A percentile compares a stretch with the other conserved stretches of the same genome.
Conservation (phyloP, 1,140 invertebrate genomes). For the Papilio polyxenes region DNA sequence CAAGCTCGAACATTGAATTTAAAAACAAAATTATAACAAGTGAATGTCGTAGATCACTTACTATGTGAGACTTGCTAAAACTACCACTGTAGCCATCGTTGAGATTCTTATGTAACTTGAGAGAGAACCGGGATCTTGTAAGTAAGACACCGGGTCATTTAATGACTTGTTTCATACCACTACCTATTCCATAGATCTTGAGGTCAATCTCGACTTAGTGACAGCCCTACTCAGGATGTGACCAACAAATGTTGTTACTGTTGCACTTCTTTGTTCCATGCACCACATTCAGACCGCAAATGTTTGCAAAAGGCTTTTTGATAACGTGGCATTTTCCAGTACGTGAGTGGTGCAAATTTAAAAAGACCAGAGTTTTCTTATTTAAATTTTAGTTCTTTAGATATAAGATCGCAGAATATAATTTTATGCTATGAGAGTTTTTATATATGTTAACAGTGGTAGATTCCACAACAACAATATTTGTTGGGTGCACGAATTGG, state of each 20-base stretch:
- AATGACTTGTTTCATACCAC: too few relatives aligned
- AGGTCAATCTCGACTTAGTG: not conserved
- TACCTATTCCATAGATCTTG: too few relatives aligned
- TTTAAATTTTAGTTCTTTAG: not conserved
- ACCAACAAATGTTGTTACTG: conserved; percentile 8
- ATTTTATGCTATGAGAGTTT: not conserved
- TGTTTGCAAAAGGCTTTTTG: conserved; percentile 48
- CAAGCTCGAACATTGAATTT: not conserved
- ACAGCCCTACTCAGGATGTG: not conserved
- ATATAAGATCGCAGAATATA: not conserved
- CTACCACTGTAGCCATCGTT: too few relatives aligned
- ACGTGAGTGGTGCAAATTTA: conserved; percentile 2
- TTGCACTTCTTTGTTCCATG: conserved; percentile 32
- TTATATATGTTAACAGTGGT: not conserved
- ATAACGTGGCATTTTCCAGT: conserved; percentile 45
- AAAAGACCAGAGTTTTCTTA: not conserved
- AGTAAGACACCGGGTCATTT: too few relatives aligned
- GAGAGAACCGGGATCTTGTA: too few relatives aligned
- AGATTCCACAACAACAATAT: too few relatives aligned
- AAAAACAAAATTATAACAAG: too few relatives aligned
- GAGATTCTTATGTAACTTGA: too few relatives aligned
- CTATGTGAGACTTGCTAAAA: too few relatives aligned
- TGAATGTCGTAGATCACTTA: too few relatives aligned
- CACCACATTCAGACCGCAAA: conserved; percentile 42
- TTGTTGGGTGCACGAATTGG: too few relatives aligned